phyloP scores from a whole-genome alignment of 1,140 invertebrate species.

The Eumaeus atala region DNA sequence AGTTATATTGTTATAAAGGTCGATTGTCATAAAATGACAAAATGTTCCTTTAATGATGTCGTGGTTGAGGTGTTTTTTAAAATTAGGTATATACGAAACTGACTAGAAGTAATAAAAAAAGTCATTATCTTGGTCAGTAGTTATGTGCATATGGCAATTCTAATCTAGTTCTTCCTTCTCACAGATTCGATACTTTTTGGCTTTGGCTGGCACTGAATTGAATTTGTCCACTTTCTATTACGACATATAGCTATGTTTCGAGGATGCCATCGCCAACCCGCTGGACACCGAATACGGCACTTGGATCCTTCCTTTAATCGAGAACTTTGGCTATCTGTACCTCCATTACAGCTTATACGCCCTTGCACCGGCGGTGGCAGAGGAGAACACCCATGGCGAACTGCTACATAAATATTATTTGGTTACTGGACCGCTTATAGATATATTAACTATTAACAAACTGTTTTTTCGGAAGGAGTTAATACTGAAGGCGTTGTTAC shows the following conservation, averaged over 20 bases:
- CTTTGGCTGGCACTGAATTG: slow-evolving; percentile 35
- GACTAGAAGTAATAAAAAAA: too few species aligned
- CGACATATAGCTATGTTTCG: slow-evolving; percentile 39
- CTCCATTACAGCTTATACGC: slow-evolving; percentile 45
- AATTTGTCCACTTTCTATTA: slow-evolving; percentile 43
- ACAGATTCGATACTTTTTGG: slow-evolving; percentile 1
- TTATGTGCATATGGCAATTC: too few species aligned
- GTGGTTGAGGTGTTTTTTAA: too few species aligned
- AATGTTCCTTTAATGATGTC: too few species aligned
- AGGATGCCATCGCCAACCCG: slow-evolving; percentile 35
- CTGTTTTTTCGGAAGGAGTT: too few species aligned
- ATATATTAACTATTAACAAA: too few species aligned
- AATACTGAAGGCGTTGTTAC: too few species aligned
- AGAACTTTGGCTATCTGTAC: slow-evolving; percentile 19
- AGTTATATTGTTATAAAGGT: too few species aligned
- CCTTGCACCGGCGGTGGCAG: slow-evolving; percentile 42
- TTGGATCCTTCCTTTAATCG: slow-evolving; percentile 44
- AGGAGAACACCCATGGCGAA: slow-evolving; percentile 40
- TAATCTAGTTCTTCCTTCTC: too few species aligned
- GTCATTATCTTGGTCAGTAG: too few species aligned
- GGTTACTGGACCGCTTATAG: background rate
- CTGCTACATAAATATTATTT: slow-evolving; percentile 28
- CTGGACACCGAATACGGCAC: slow-evolving; percentile 42
- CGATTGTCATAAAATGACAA: too few species aligned
- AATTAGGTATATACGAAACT: too few species aligned